These are phyloP conservation scores for Etia nguti DNA, from an alignment of 2,113 vertebrate species.

Conservation along the genomic window DNA sequence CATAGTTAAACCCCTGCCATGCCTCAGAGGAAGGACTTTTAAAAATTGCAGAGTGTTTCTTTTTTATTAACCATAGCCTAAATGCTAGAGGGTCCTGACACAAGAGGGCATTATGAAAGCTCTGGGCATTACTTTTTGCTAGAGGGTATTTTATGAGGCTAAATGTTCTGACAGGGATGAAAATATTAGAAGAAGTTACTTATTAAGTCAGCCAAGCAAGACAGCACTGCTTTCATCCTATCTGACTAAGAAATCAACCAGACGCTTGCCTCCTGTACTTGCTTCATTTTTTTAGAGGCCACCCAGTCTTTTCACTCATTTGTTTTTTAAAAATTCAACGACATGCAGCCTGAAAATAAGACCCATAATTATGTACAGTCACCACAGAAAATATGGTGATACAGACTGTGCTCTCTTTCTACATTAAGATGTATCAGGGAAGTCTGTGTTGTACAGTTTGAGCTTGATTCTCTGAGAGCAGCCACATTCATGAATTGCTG, in stretches of 20 bases:
- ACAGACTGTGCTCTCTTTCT: not conserved
- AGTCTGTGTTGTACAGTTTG: not conserved
- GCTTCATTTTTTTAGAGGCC: not conserved
- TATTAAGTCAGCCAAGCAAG: not conserved
- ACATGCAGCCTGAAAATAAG: not conserved
- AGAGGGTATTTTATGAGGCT: not conserved
- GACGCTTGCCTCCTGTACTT: not conserved
- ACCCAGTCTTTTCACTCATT: not conserved
- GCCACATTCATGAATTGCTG: conserved; percentile 1
- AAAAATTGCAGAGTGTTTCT: not conserved
- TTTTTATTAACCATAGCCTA: not conserved
- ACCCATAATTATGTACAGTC: not conserved
- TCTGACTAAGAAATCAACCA: not conserved
- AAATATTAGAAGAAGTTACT: no score
- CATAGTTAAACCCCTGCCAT: not conserved
- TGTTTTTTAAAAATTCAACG: not conserved
- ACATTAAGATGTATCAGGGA: conserved; percentile 8
- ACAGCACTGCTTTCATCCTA: not conserved
- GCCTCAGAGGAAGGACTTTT: not conserved
- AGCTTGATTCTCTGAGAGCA: not conserved
- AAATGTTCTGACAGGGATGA: not conserved
- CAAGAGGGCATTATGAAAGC: not conserved
- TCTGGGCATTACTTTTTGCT: not conserved
- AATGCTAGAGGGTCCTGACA: not conserved
- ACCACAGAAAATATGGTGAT: not conserved